Evolutionary conservation across 2,113 vertebrate species (phyloP).

Genomic region (Spea multiplicata): DNA sequence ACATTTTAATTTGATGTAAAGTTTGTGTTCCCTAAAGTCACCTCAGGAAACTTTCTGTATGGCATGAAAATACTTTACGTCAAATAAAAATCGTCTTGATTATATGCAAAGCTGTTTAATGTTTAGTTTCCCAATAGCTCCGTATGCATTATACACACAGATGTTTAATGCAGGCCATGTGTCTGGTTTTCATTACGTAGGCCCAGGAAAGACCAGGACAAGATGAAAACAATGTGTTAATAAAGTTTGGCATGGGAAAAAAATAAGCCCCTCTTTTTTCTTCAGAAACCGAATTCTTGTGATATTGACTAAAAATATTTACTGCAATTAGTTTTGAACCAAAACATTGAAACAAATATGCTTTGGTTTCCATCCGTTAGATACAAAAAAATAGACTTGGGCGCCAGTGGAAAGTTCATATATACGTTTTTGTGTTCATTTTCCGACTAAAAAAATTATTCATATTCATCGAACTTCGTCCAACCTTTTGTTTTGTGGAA

Average conservation of each 20-base stretch:
- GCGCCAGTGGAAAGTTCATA: too few species aligned
- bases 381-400: too few species aligned
- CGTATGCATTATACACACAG: conserved; percentile 39
- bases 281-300: neutral
- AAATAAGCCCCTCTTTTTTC: neutral
- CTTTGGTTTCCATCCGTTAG: too few species aligned
- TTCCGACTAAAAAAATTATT: too few species aligned
- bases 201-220: conserved; percentile 31
- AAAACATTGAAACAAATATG: too few species aligned
- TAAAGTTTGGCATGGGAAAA: conserved; percentile 31
- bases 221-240: conserved; percentile 29
- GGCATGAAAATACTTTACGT: conserved; percentile 37
- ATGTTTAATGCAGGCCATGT: conserved; percentile 33
- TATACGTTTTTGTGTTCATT: too few species aligned
- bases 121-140: conserved; percentile 37
- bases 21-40: conserved; percentile 15
- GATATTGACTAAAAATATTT: too few species aligned
- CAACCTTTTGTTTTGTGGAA: too few species aligned
- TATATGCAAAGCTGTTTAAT: conserved; percentile 44
- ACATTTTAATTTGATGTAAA: conserved; percentile 19
- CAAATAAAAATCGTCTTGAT: conserved; percentile 40
- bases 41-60: conserved; percentile 39
- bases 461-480: too few species aligned
- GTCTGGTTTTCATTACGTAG: conserved; percentile 42
- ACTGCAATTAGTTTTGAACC: too few species aligned